These are phyloP conservation scores for Entosphenus tridentatus DNA, from an alignment of 2,113 vertebrate species.

Conservation along the genomic window DNA sequence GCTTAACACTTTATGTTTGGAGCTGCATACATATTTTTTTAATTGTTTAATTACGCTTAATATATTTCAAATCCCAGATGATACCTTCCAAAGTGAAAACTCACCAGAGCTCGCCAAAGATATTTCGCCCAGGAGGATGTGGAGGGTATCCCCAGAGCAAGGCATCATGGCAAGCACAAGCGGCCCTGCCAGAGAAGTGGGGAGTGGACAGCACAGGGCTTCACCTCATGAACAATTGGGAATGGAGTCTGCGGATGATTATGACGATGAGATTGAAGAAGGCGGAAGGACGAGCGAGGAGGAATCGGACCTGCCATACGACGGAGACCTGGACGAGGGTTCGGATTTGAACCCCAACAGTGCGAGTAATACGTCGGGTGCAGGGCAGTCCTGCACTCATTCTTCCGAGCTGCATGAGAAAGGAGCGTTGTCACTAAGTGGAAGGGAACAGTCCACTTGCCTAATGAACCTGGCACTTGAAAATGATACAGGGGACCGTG, in stretches of 20 bases:
- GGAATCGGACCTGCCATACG: constrained; percentile 11
- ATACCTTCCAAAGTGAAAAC: too few relatives aligned
- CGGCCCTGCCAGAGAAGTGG: constrained; percentile 13
- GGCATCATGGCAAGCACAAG: constrained; percentile 9
- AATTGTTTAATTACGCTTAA: too few relatives aligned
- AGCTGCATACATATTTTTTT: too few relatives aligned
- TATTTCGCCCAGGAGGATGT: background rate
- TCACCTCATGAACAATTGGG: background rate
- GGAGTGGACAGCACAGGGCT: constrained; percentile 10
- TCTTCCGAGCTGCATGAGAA: constrained; percentile 10
- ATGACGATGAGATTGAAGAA: constrained; percentile 12
- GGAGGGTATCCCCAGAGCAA: constrained; percentile 11
- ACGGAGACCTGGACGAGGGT: constrained; percentile 5
- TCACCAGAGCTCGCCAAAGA: background rate
- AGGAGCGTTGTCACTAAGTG: background rate
- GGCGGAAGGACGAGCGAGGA: constrained; percentile 5
- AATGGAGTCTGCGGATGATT: constrained; percentile 8
- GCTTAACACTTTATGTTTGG: too few relatives aligned
- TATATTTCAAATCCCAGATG: too few relatives aligned
- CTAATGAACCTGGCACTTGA: background rate
- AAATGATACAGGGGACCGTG: background rate
- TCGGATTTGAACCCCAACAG: background rate
- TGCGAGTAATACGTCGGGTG: background rate
- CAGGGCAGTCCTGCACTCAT: constrained; percentile 5
- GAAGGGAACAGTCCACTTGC: background rate